Evolutionary conservation across 2,113 vertebrate genomes (phyloP), one percentile per base, ranked within the genome.

Genomic region (Dipodomys merriami): DNA sequence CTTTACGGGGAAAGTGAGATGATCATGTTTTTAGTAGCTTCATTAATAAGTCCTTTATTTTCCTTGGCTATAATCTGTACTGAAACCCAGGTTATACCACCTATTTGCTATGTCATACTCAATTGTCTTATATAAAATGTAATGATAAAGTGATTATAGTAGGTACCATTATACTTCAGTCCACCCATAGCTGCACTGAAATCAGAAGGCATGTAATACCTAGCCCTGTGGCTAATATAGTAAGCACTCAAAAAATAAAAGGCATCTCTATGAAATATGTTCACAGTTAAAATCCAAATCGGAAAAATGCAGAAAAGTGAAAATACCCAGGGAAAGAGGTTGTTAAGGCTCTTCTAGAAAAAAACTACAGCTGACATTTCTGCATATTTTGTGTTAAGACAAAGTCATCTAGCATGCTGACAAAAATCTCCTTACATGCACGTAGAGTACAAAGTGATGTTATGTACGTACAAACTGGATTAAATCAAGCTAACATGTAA

Each of bases 341-440:
- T 57, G 86, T 35, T 33, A 72, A 91, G 5, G 8, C 16, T 73
- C 62, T 78, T 87, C 15, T 72, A 83, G n/a, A 82, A 10, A 29
- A 93, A 39, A 39, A 83, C 46, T 29, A 89, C 27, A 72, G 82
- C n/a, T 78, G 88, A 85, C 29, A 35, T 92, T 83, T 35, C 73
- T n/a, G 57, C 25, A 27, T 85, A 77, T 85, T 88, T 82, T 71
- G 78, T 95, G 68, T 71, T n/a, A 89, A 92, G 53, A 91, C 68
- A 80, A 91, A 92, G 4, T 87, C 33, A 86, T 8, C 44, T 35
- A 29, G 62, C 12, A 83, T 67, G 76, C 91, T 87, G 46, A 49
- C 49, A 49, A 49, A 39, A 49, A 11, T 49, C 49, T 49, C 49
- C 12, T 49, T 49, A 12, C 12, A 49, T 49, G 49, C 10, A 49